Base-by-base conservation (phyloP, 2,113 vertebrate genomes). In the Chaetodon auriga region DNA sequence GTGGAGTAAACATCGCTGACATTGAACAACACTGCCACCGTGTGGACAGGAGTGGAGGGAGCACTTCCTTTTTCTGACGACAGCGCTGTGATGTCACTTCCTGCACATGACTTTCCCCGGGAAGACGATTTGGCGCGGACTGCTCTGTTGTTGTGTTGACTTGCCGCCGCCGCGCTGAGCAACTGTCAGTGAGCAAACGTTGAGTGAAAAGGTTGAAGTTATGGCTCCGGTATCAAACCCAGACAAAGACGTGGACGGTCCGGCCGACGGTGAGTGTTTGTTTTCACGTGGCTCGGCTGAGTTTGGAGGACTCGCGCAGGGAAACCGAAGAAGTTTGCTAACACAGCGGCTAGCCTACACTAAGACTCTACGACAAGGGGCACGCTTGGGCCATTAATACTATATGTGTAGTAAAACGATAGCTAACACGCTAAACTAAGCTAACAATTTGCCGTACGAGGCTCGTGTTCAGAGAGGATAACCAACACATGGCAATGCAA, bases 191-290 rank as follows among this genome's bases (percentile, higher is more conserved):
- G 43, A 72, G 14, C 3, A 58, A 48, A 63, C 11, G 11, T 16
- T 5, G 45, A 70, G 48, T 13, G 6, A n/a, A 5, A 73, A 71
- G 10, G 6, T 16, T 3, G 8, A 61, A 73, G 7, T 9, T 8
- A 96, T 96, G 95, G 88, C 94, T 68, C 95, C 95, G 1, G 94
- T 95, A 13, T 94, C 93, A 35, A 94, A 94, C 75, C 35, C 92
- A 10, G 94, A 94, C 15, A 96, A 95, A 83, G 94, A 95, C 41
- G 57, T 80, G 77, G 93, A 95, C 38, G 79, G 15, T 23, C 51
- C 65, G 48, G 93, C 87, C 45, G 78, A 19, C 3, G 95, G 95
- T 96, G 75, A 92, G 92, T 86, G 43, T 46, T 4, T 53, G 18
- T 35, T 45, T 15, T 38, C 2, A 7, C 10, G 25, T 3, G 0